These are phyloP conservation scores for Hemithea aestivaria DNA, from an alignment of 2,888 invertebrate species.

Conservation along the genomic window DNA sequence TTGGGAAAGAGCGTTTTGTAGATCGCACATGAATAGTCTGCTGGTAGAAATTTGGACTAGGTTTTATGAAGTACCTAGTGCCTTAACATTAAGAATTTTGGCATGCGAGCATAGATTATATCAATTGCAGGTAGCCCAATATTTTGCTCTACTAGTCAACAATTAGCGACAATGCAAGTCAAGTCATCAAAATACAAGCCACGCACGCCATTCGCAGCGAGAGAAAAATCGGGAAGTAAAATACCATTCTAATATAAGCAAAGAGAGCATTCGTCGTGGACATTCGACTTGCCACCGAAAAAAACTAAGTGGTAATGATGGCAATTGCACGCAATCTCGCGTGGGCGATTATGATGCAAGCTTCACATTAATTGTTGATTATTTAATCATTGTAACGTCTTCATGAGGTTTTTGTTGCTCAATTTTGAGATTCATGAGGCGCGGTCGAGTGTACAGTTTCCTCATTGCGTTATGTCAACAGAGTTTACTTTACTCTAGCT, in stretches of 20 bases:
- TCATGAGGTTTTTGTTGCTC: conserved; percentile 37
- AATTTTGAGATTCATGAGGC: conserved; percentile 16
- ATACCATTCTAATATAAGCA: conserved; percentile 10
- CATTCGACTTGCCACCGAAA: conserved; percentile 48
- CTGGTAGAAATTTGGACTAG: no score
- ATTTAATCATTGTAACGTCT: conserved; percentile 44
- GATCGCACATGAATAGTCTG: no score
- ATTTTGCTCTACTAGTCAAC: no score
- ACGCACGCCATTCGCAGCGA: no score
- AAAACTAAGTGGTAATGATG: conserved; percentile 54
- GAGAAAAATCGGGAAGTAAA: no score
- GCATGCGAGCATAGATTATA: no score
- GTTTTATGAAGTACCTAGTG: no score
- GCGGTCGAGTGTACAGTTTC: conserved; percentile 11
- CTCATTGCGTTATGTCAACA: conserved; percentile 15
- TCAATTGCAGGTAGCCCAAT: no score
- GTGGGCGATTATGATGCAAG: conserved; percentile 52
- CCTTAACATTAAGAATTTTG: no score
- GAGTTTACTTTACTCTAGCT: conserved; percentile 1
- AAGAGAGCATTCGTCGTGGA: conserved; percentile 25
- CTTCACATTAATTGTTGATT: conserved; percentile 46
- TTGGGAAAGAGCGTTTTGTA: no score
- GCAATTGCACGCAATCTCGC: conserved; percentile 54
- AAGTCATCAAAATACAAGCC: no score
- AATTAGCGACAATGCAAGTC: no score